Evolutionary conservation across 2,113 vertebrate genomes (phyloP).

Genomic region (Willisornis vidua): DNA sequence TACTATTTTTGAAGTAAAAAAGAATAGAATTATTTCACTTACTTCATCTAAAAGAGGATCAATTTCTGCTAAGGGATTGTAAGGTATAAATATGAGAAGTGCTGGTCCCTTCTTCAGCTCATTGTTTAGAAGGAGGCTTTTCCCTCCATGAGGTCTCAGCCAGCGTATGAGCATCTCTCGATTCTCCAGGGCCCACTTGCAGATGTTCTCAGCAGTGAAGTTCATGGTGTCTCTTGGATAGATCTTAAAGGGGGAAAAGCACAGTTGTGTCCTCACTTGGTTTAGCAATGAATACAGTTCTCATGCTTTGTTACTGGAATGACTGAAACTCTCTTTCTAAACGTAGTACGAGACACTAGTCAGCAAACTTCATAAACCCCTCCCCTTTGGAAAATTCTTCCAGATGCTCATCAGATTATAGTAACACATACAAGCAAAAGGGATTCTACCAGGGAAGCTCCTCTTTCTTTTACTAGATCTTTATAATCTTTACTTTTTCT

Average conservation of each 20-base stretch:
- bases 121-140: constrained; percentile 88
- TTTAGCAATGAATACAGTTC: neutral
- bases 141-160: constrained; percentile 89
- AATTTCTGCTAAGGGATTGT: constrained; percentile 81
- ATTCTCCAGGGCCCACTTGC: constrained; percentile 90
- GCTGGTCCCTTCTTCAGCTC: constrained; percentile 94
- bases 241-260: constrained; percentile 71
- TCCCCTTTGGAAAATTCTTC: neutral
- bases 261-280: neutral
- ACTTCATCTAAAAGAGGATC: constrained; percentile 87
- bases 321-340: neutral
- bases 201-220: constrained; percentile 89
- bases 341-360: neutral
- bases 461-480: neutral
- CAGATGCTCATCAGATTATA: neutral
- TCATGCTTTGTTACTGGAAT: neutral
- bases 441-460: neutral
- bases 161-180: constrained; percentile 84
- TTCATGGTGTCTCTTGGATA: constrained; percentile 84
- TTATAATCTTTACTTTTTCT: neutral
- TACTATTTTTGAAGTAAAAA: neutral
- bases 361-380: neutral
- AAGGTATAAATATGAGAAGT: constrained; percentile 90
- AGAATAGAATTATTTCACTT: constrained; percentile 23
- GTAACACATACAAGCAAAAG: neutral